A percentile compares a stretch with the other conserved stretches of the same genome.
Evolutionary conservation across 2,113 vertebrate genomes (phyloP).

Genomic region (Silurus glanis): DNA sequence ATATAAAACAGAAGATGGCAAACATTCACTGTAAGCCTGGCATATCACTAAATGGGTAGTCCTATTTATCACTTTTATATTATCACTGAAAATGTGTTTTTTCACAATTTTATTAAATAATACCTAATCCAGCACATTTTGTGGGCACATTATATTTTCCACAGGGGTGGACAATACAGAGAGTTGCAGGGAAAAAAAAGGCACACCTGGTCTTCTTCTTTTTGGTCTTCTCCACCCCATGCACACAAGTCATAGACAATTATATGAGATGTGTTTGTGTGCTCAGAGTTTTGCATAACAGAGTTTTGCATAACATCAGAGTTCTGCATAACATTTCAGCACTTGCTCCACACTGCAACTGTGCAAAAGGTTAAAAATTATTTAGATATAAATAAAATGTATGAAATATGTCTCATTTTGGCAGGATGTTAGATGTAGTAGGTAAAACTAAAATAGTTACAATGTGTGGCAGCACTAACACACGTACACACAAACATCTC

Average conservation of each 20-base stretch:
- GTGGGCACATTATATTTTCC: too few relatives aligned
- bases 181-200: neutral
- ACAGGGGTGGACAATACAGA: neutral
- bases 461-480: neutral
- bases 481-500: neutral
- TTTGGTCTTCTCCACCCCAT: neutral
- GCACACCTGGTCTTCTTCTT: neutral
- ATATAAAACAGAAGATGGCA: neutral
- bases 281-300: neutral
- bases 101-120: neutral
- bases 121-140: neutral
- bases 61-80: neutral
- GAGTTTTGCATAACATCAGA: neutral
- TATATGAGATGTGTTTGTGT: neutral
- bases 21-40: neutral
- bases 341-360: neutral
- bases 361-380: neutral
- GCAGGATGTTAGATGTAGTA: neutral
- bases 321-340: neutral
- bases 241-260: neutral
- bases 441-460: neutral
- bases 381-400: neutral
- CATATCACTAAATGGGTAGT: neutral
- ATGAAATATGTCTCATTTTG: neutral
- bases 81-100: neutral